phyloP scores from a whole-genome alignment of 2,888 invertebrate genomes.

The Augochlorella aurata region DNA sequence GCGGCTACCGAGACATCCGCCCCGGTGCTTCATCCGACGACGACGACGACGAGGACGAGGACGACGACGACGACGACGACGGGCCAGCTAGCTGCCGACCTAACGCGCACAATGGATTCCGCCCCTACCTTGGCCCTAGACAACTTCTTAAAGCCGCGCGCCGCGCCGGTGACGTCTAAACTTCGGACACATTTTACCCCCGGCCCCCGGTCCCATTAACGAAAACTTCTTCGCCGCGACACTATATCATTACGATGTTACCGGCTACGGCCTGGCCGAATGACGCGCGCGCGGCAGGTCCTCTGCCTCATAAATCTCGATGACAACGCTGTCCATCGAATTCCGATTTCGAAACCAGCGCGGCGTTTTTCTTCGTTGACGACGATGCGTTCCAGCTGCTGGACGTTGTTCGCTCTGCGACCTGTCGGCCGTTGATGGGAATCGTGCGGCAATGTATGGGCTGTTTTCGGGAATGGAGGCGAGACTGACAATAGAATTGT shows the following conservation, averaged over 20 bases:
- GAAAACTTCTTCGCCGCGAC: constrained; percentile 68
- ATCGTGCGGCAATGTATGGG: not conserved
- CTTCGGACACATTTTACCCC: constrained; percentile 75
- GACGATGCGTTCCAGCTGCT: constrained; percentile 5
- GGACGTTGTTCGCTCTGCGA: not conserved
- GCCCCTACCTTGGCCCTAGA: constrained; percentile 63
- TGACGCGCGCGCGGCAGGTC: constrained; percentile 9
- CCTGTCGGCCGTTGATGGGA: not conserved
- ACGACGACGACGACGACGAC: not conserved
- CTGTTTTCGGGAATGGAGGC: constrained; percentile 4
- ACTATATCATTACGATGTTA: constrained; percentile 71
- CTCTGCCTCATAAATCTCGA: constrained; percentile 57
- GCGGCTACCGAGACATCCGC: constrained; percentile 19
- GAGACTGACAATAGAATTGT: constrained; percentile 2
- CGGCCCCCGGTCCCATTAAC: constrained; percentile 67
- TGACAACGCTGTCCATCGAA: constrained; percentile 13
- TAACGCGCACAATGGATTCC: constrained; percentile 70
- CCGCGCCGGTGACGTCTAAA: constrained; percentile 69
- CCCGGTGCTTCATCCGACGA: constrained; percentile 27
- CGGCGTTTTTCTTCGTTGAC: constrained; percentile 14
- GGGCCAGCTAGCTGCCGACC: constrained; percentile 40
- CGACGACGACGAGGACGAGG: not conserved
- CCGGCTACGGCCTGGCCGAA: constrained; percentile 44
- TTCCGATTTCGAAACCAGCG: not conserved
- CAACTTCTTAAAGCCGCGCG: constrained; percentile 75